These are phyloP conservation scores for Gastrophryne carolinensis DNA, from an alignment of 2,797 vertebrate species.

Conservation along the genomic window DNA sequence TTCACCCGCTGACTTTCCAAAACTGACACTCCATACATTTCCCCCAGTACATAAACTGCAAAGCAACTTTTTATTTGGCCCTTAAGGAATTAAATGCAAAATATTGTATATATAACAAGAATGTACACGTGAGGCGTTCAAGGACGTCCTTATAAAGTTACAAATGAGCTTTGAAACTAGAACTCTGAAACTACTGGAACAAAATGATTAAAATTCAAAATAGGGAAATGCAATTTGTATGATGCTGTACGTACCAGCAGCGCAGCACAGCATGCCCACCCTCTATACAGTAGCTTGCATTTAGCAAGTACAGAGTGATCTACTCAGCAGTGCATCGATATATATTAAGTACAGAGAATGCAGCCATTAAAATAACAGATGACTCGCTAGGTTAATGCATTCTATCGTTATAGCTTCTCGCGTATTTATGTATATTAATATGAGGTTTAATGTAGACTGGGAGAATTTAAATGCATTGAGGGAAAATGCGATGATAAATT, in stretches of 20 bases:
- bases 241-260: neutral
- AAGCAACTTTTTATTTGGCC: too few relatives aligned
- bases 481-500: constrained; percentile 46
- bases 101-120: too few relatives aligned
- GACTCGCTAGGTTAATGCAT: constrained; percentile 51
- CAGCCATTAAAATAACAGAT: constrained; percentile 52
- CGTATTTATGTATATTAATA: constrained; percentile 54
- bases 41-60: too few relatives aligned
- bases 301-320: constrained; percentile 19
- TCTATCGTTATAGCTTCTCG: constrained; percentile 44
- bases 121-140: too few relatives aligned
- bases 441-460: constrained; percentile 48
- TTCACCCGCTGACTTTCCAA: too few relatives aligned
- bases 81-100: too few relatives aligned
- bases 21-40: too few relatives aligned
- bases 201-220: neutral
- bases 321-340: constrained; percentile 29
- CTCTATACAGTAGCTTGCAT: neutral
- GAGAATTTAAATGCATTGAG: constrained; percentile 50
- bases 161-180: neutral
- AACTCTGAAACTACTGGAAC: neutral
- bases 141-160: neutral
- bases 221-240: neutral
- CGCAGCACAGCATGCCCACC: constrained; percentile 6
- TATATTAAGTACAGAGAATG: constrained; percentile 51